Evolutionary conservation across 2,797 vertebrate species (phyloP).

Genomic region (Takifugu ocellatus): DNA sequence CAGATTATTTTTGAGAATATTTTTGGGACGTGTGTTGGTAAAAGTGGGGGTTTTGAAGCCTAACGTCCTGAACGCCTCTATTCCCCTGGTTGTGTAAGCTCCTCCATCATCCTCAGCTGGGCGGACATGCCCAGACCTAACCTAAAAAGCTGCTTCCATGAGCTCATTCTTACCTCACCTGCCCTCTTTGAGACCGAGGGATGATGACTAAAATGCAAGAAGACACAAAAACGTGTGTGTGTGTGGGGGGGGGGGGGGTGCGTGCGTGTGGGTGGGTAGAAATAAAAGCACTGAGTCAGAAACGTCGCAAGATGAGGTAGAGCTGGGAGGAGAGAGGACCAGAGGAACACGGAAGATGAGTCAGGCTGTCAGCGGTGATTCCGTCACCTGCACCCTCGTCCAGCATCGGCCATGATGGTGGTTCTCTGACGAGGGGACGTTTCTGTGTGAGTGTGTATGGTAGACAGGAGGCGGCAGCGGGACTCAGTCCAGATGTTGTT

Average conservation of each 20-base stretch:
- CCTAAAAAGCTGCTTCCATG: constrained; percentile 52
- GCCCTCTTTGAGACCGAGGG: constrained; percentile 47
- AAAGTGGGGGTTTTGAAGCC: neutral
- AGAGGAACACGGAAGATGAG: constrained; percentile 47
- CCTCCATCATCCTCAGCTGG: constrained; percentile 22
- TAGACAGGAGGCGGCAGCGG: constrained; percentile 14
- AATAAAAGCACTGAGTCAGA: constrained; percentile 44
- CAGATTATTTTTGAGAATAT: neutral
- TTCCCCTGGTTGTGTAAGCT: constrained; percentile 26
- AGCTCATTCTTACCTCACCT: constrained; percentile 68
- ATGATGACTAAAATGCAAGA: constrained; percentile 57
- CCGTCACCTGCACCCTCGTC: constrained; percentile 40
- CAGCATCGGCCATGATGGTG: constrained; percentile 29
- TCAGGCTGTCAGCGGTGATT: constrained; percentile 58
- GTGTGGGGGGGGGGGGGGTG: constrained; percentile 21
- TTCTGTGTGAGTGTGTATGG: constrained; percentile 24
- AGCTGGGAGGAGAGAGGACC: constrained; percentile 30
- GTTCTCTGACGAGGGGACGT: constrained; percentile 24
- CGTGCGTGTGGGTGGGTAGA: constrained; percentile 17
- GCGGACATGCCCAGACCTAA: constrained; percentile 44
- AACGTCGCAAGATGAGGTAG: constrained; percentile 20
- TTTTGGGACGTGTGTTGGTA: too few species aligned
- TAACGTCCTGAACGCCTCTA: constrained; percentile 12
- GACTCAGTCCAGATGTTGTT: constrained; percentile 28
- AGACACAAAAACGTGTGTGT: constrained; percentile 23